Percentiles rank a stretch among this genome's conserved stretches.
Evolutionary conservation across 2,888 invertebrate genomes (phyloP).

Genomic region (Gerris lacustris): DNA sequence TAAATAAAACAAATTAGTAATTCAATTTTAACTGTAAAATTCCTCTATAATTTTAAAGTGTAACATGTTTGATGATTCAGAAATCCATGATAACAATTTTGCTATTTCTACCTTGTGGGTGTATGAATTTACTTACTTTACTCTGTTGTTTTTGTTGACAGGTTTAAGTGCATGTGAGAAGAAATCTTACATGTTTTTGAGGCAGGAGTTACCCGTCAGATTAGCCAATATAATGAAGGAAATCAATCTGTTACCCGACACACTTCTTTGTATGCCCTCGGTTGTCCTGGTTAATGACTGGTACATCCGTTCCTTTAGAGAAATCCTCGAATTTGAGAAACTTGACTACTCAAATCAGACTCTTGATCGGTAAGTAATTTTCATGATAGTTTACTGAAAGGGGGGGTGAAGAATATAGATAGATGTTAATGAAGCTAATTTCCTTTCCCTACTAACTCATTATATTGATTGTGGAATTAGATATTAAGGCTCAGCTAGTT

Average conservation of each 20-base stretch:
- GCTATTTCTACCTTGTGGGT: too few relatives aligned
- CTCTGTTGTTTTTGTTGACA: constrained; percentile 40
- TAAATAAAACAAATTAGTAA: too few relatives aligned
- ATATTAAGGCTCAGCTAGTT: too few relatives aligned
- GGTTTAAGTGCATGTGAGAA: constrained; percentile 81
- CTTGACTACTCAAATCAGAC: constrained; percentile 54
- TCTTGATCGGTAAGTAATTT: constrained; percentile 48
- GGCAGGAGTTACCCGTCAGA: constrained; percentile 94
- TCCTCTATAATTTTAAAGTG: too few relatives aligned
- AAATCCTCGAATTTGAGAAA: constrained; percentile 87
- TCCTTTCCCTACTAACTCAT: too few relatives aligned
- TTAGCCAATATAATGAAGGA: constrained; percentile 99
- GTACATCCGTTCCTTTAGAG: constrained; percentile 89
- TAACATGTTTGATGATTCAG: too few relatives aligned
- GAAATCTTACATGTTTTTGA: constrained; percentile 83
- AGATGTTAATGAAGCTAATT: not conserved
- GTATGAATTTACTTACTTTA: too few relatives aligned
- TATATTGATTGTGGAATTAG: too few relatives aligned
- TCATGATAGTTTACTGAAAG: not conserved
- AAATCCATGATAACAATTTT: too few relatives aligned
- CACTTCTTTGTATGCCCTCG: constrained; percentile 82
- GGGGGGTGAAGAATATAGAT: not conserved
- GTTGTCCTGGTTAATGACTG: constrained; percentile 85
- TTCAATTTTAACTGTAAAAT: too few relatives aligned
- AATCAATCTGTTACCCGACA: constrained; percentile 87